A percentile compares a stretch with the other conserved stretches of the same genome.
Conservation (phyloP, 2,888 invertebrate genomes). For the Cantharis lateralis region DNA sequence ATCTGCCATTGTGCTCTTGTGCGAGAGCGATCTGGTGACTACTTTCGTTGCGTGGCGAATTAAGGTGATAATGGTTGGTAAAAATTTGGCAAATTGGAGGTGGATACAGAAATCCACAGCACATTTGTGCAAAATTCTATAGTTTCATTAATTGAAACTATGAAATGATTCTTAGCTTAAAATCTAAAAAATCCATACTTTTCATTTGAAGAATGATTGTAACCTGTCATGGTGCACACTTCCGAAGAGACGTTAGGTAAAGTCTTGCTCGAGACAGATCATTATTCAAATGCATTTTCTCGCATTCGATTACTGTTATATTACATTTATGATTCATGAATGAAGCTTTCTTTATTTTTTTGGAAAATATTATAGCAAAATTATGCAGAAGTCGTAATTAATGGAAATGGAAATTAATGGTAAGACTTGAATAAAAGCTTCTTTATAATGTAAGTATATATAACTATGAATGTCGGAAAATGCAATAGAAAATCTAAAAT, state of each 20-base stretch:
- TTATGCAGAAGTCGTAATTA: neutral
- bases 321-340: neutral
- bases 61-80: too few species aligned
- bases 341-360: neutral
- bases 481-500: neutral
- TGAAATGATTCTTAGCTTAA: neutral
- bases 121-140: too few species aligned
- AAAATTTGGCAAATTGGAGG: too few species aligned
- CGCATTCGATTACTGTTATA: neutral
- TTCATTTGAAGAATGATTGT: neutral
- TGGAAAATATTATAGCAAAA: neutral
- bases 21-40: too few species aligned
- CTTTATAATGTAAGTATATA: neutral
- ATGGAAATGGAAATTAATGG: neutral
- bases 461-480: neutral
- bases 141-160: too few species aligned
- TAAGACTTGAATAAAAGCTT: neutral
- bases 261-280: neutral
- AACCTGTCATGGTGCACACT: neutral
- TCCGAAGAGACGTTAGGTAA: neutral
- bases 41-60: too few species aligned
- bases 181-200: neutral
- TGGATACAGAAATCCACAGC: too few species aligned
- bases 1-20: too few species aligned
- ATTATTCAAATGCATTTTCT: neutral